These are phyloP conservation scores for Notarius lentiginosus DNA, from an alignment of 2,113 vertebrate genomes.

Conservation along the genomic window DNA sequence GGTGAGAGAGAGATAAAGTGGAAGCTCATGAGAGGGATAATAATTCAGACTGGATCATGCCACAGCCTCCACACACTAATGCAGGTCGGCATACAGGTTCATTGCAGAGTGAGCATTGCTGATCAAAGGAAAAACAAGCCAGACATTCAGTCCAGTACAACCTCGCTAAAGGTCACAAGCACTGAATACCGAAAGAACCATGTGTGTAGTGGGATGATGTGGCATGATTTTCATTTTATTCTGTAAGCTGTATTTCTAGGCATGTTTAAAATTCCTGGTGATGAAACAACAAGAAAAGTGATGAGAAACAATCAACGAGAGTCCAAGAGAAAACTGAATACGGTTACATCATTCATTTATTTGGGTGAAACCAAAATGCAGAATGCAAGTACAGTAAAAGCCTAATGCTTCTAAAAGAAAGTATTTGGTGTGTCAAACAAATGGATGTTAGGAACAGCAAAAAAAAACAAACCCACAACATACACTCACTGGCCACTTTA, in stretches of 20 bases:
- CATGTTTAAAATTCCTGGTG: too few relatives aligned
- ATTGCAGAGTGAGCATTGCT: slow-evolving; percentile 5
- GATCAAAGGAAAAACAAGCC: slow-evolving; percentile 11
- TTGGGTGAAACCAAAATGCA: background rate
- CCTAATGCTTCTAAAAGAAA: too few relatives aligned
- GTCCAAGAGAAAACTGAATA: background rate
- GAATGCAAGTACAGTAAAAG: background rate
- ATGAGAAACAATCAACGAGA: background rate
- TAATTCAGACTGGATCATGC: slow-evolving; percentile 29
- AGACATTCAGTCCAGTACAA: background rate
- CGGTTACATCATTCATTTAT: background rate
- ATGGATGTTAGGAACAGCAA: too few relatives aligned
- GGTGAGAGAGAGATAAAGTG: background rate
- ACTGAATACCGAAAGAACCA: background rate
- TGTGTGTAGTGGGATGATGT: background rate
- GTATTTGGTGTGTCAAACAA: too few relatives aligned
- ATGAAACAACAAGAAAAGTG: background rate
- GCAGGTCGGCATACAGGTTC: slow-evolving; percentile 21
- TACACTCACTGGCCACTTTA: too few relatives aligned
- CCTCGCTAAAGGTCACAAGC: background rate
- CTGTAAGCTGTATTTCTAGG: too few relatives aligned
- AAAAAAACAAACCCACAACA: too few relatives aligned
- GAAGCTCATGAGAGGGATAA: slow-evolving; percentile 33
- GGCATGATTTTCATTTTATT: background rate
- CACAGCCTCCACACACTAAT: slow-evolving; percentile 24